Conservation (phyloP, 2,888 invertebrate species). For the Eustalomyia histrio region DNA sequence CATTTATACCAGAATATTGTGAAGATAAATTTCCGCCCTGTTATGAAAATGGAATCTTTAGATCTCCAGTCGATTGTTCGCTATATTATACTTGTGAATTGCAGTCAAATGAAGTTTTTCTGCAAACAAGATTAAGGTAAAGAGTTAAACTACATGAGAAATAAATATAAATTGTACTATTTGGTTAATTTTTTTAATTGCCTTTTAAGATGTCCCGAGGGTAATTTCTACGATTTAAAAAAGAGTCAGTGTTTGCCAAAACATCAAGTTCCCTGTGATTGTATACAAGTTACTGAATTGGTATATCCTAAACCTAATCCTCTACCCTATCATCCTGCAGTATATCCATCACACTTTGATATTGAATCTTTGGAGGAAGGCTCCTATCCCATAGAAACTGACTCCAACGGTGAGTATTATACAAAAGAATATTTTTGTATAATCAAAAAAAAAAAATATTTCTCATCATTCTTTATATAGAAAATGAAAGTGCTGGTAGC, state of each 20-base stretch:
- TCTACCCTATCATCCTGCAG: slow-evolving; percentile 50
- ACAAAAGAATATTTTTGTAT: too few relatives aligned
- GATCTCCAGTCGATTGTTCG: slow-evolving; percentile 77
- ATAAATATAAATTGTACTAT: neutral
- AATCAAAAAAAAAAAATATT: too few relatives aligned
- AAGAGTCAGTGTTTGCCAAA: slow-evolving; percentile 70
- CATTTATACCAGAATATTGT: slow-evolving; percentile 72
- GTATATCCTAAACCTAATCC: slow-evolving; percentile 65
- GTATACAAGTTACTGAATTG: slow-evolving; percentile 66
- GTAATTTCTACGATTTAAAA: slow-evolving; percentile 70
- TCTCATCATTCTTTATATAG: neutral
- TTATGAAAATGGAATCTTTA: slow-evolving; percentile 75
- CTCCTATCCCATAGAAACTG: slow-evolving; percentile 56
- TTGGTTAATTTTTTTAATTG: neutral
- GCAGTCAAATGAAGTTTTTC: slow-evolving; percentile 73
- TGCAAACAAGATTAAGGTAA: slow-evolving; percentile 77
- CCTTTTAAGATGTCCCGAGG: slow-evolving; percentile 71
- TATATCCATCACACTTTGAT: slow-evolving; percentile 57
- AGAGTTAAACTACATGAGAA: slow-evolving; percentile 9
- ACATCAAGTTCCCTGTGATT: slow-evolving; percentile 69
- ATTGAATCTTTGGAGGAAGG: slow-evolving; percentile 58
- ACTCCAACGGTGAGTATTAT: slow-evolving; percentile 60
- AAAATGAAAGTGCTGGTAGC: neutral
- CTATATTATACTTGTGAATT: slow-evolving; percentile 79
- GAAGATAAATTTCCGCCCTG: slow-evolving; percentile 77